Evolutionary conservation across 1,140 invertebrate genomes (phyloP).

Genomic region (Polypedilum pembai): DNA sequence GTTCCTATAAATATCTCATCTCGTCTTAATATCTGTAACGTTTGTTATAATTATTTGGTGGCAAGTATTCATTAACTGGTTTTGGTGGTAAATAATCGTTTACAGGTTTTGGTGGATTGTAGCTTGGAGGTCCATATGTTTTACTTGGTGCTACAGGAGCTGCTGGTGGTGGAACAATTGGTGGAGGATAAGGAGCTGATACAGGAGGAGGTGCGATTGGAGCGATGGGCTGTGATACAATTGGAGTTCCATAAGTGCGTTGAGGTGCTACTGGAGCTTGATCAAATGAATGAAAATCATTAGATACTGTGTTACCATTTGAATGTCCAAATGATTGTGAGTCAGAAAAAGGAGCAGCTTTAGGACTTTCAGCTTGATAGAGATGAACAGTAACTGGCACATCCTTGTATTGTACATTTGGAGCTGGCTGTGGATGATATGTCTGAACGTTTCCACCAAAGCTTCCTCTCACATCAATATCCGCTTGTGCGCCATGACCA

Average conservation of each 20-base stretch:
- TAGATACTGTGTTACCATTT: not conserved
- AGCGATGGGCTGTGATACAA: not conserved
- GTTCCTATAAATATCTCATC: no score
- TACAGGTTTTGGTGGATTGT: not conserved
- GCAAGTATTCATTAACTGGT: no score
- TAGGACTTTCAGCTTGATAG: not conserved
- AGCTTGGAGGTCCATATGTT: not conserved
- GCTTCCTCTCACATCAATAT: no score
- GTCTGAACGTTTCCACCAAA: not conserved
- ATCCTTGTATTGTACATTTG: not conserved
- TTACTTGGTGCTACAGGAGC: not conserved
- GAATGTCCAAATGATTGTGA: not conserved
- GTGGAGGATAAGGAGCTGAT: no score
- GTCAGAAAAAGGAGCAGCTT: not conserved
- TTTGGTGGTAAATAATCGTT: no score
- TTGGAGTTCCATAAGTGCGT: not conserved
- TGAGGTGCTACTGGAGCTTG: not conserved
- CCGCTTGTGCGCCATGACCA: not conserved
- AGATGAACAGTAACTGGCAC: not conserved
- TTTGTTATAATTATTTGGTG: no score
- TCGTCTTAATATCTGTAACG: no score
- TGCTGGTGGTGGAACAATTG: not conserved
- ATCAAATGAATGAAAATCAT: not conserved
- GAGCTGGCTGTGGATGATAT: slow-evolving; percentile 8
- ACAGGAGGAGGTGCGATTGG: not conserved